These are phyloP conservation scores for Lobophora halterata DNA, from an alignment of 2,888 invertebrate genomes.

Conservation along the genomic window DNA sequence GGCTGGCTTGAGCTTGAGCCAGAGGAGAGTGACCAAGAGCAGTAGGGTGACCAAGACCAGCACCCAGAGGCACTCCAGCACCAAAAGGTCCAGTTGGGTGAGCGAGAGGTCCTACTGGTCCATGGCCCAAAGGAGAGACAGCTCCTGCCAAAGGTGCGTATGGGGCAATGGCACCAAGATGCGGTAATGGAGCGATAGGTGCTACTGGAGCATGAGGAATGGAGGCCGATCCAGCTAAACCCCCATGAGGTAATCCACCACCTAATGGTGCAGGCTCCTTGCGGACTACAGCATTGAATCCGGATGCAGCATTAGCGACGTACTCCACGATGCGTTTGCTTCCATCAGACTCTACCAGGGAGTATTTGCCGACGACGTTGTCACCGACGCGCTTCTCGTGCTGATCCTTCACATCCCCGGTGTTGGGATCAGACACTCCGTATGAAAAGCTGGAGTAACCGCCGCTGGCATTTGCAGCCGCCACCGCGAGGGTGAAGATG, in stretches of 20 bases:
- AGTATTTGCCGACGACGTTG: slow-evolving; percentile 76
- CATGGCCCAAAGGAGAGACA: slow-evolving; percentile 18
- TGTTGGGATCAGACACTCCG: slow-evolving; percentile 60
- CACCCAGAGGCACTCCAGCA: slow-evolving; percentile 7
- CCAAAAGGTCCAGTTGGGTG: slow-evolving; percentile 10
- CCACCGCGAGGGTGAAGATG: slow-evolving; percentile 48
- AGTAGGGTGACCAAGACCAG: slow-evolving; percentile 12
- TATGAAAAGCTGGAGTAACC: slow-evolving; percentile 61
- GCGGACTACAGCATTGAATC: slow-evolving; percentile 59
- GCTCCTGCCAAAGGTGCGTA: slow-evolving; percentile 16
- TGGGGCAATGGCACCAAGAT: slow-evolving; percentile 7
- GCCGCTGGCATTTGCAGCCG: slow-evolving; percentile 45
- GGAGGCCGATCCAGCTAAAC: slow-evolving; percentile 19
- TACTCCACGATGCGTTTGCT: slow-evolving; percentile 81
- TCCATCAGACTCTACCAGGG: slow-evolving; percentile 79
- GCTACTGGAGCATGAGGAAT: slow-evolving; percentile 27
- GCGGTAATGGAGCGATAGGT: slow-evolving; percentile 25
- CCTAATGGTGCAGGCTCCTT: slow-evolving; percentile 54
- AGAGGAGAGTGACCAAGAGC: slow-evolving; percentile 20
- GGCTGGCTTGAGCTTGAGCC: slow-evolving; percentile 24
- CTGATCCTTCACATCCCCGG: slow-evolving; percentile 67
- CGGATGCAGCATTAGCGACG: slow-evolving; percentile 53
- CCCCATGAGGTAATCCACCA: slow-evolving; percentile 28
- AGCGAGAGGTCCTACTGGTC: slow-evolving; percentile 23
- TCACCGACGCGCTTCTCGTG: slow-evolving; percentile 82